Evolutionary conservation across 1,140 invertebrate species (phyloP).

Genomic region (Notospermus geniculatus): DNA sequence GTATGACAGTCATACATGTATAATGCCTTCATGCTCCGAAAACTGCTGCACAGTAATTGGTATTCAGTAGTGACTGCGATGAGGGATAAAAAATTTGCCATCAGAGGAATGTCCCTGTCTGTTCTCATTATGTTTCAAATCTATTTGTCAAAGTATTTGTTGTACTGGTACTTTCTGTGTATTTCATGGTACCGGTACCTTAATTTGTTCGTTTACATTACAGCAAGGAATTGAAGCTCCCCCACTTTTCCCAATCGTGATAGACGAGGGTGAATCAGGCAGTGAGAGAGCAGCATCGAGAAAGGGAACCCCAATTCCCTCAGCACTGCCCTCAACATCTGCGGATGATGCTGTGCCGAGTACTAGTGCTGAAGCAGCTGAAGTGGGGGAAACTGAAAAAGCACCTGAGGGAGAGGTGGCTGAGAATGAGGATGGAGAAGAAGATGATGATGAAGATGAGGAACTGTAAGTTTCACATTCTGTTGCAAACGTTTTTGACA

Average conservation of each 20-base stretch:
- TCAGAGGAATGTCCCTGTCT: too few relatives aligned
- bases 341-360: constrained; percentile 21
- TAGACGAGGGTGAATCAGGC: constrained; percentile 8
- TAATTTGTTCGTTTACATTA: constrained; percentile 15
- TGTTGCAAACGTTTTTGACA: too few relatives aligned
- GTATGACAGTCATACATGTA: too few relatives aligned
- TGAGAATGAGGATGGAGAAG: constrained; percentile 16
- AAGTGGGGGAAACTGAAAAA: constrained; percentile 6
- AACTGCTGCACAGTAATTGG: too few relatives aligned
- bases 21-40: too few relatives aligned
- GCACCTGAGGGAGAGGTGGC: constrained; percentile 14
- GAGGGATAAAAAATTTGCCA: too few relatives aligned
- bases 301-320: constrained; percentile 10
- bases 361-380: background rate
- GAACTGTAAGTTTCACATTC: constrained; percentile 25
- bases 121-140: too few relatives aligned
- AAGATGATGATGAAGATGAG: constrained; percentile 23
- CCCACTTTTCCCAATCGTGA: constrained; percentile 41
- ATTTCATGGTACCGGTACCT: too few relatives aligned
- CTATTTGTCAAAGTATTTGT: too few relatives aligned
- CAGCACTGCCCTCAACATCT: background rate
- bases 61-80: too few relatives aligned
- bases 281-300: constrained; percentile 12
- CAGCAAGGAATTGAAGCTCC: constrained; percentile 50
- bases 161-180: too few relatives aligned